phyloP scores from a whole-genome alignment of 2,797 vertebrate genomes.

The Xiphophorus birchmanni region DNA sequence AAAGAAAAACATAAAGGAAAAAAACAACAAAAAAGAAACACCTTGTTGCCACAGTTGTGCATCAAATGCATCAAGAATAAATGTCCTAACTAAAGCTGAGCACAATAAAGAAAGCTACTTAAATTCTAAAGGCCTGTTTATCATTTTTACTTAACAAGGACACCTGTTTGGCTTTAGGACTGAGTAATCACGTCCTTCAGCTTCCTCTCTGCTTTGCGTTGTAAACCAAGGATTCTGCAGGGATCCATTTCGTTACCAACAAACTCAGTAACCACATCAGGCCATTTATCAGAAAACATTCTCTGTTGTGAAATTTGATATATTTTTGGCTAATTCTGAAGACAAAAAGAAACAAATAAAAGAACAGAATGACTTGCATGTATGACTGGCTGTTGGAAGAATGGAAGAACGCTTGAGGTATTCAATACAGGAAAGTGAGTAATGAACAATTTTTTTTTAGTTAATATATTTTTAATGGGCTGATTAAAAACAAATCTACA shows the following conservation, averaged over 20 bases:
- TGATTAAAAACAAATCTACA: neutral
- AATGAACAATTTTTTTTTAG: neutral
- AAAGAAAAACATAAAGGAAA: neutral
- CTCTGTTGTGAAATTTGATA: neutral
- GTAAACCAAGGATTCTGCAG: neutral
- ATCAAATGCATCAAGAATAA: neutral
- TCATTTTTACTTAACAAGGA: constrained; percentile 11
- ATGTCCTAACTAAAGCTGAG: neutral
- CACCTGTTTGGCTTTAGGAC: constrained; percentile 10
- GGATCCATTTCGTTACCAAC: neutral
- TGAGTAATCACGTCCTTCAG: neutral
- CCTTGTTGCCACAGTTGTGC: neutral
- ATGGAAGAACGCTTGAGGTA: neutral
- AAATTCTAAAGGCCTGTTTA: neutral
- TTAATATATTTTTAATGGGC: neutral
- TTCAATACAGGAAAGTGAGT: neutral
- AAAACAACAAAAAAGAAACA: neutral
- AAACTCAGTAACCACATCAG: neutral
- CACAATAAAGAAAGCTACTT: neutral
- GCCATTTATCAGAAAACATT: constrained; percentile 1
- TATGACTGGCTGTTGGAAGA: neutral
- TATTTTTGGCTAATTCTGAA: neutral
- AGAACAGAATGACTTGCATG: neutral
- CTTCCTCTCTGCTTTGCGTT: neutral
- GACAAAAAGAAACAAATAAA: neutral